Conservation (phyloP, 1,140 invertebrate species). For the Euura saliciscinereae region DNA sequence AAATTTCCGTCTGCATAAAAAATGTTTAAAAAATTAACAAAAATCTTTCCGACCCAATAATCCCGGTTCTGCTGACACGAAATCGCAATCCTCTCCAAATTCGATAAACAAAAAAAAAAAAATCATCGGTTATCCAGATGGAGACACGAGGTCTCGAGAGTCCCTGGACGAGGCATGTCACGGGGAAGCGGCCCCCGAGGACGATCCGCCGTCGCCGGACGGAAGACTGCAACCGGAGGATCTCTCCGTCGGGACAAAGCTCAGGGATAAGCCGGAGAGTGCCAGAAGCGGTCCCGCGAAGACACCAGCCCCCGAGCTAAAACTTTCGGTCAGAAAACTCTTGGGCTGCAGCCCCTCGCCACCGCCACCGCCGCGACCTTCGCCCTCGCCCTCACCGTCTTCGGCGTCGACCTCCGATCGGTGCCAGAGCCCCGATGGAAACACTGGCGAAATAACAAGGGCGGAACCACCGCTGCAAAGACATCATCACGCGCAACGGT, state of each 20-base stretch:
- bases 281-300: constrained; percentile 27
- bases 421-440: constrained; percentile 9
- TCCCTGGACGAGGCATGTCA: constrained; percentile 25
- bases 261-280: constrained; percentile 30
- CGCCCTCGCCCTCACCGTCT: constrained; percentile 6
- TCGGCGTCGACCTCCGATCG: constrained; percentile 13
- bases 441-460: background rate
- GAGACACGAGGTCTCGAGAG: constrained; percentile 28
- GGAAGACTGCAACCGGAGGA: constrained; percentile 48
- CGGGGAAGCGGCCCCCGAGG: constrained; percentile 25
- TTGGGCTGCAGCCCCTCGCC: constrained; percentile 49
- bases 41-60: no score
- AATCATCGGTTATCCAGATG: constrained; percentile 36
- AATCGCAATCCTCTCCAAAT: no score
- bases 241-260: constrained; percentile 41
- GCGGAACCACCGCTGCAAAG: background rate
- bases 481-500: background rate
- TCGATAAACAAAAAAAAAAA: no score
- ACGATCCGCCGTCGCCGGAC: constrained; percentile 42
- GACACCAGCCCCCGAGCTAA: constrained; percentile 47
- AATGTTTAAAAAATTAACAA: no score
- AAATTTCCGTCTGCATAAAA: no score
- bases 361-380: constrained; percentile 28
- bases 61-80: no score
- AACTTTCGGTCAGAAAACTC: constrained; percentile 49